Conservation (phyloP, 2,888 invertebrate species). For the Mechanitis mazaeus region DNA sequence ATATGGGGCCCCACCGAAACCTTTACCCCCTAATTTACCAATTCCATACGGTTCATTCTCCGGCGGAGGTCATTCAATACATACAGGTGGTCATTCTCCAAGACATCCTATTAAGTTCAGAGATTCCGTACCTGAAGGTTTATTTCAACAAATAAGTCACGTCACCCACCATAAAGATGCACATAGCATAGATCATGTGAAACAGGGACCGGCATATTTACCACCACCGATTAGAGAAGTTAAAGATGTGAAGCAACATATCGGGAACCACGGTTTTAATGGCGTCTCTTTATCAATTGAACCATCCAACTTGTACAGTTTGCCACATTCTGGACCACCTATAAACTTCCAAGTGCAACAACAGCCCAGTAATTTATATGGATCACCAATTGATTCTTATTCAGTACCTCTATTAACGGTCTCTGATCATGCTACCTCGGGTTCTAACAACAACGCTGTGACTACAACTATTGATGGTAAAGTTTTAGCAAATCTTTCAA, state of each 20-base stretch:
- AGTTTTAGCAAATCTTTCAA: slow-evolving; percentile 56
- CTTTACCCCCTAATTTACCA: slow-evolving; percentile 50
- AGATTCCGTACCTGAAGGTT: slow-evolving; percentile 83
- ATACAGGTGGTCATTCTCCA: slow-evolving; percentile 64
- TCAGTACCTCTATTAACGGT: slow-evolving; percentile 69
- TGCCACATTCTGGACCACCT: slow-evolving; percentile 67
- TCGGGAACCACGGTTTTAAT: slow-evolving; percentile 43
- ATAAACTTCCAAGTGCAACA: slow-evolving; percentile 63
- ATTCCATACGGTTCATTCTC: slow-evolving; percentile 64
- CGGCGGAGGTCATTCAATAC: slow-evolving; percentile 60
- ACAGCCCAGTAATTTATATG: slow-evolving; percentile 53
- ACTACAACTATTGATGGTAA: slow-evolving; percentile 64
- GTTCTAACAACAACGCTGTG: slow-evolving; percentile 54
- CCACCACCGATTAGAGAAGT: slow-evolving; percentile 80
- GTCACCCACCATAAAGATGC: slow-evolving; percentile 79
- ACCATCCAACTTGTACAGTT: slow-evolving; percentile 70
- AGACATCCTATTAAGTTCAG: slow-evolving; percentile 82
- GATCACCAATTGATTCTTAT: slow-evolving; percentile 72
- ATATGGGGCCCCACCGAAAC: slow-evolving; percentile 62
- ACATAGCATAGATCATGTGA: slow-evolving; percentile 72
- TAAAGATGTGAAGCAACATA: slow-evolving; percentile 60
- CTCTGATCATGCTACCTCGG: slow-evolving; percentile 70
- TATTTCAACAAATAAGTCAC: slow-evolving; percentile 81
- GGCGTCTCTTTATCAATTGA: slow-evolving; percentile 64
- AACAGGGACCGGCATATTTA: slow-evolving; percentile 75